Percentiles rank a stretch among this genome's conserved stretches.
phyloP scores from a whole-genome alignment of 2,888 invertebrate genomes.

The Acleris literana region DNA sequence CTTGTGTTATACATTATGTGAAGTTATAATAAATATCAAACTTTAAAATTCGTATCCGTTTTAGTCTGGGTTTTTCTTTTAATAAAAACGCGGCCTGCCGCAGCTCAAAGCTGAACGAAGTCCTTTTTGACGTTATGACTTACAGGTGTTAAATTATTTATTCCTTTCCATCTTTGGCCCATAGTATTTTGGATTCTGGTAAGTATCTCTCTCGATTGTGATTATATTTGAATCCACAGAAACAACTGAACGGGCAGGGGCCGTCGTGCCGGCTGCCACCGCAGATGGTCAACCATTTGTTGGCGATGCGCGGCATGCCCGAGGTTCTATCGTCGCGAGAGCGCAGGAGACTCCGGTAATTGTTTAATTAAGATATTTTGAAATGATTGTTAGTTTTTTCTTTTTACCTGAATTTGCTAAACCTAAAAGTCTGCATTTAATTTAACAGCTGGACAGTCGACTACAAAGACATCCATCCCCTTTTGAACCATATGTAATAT shows the following conservation, averaged over 20 bases:
- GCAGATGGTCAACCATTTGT: slow-evolving; percentile 68
- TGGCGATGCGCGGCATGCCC: slow-evolving; percentile 71
- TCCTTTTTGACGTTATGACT: too few species aligned
- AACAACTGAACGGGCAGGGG: slow-evolving; percentile 60
- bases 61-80: too few species aligned
- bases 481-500: too few species aligned
- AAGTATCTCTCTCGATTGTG: background rate
- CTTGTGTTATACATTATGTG: too few species aligned
- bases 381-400: background rate
- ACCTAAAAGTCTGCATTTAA: background rate
- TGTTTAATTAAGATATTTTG: background rate
- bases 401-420: background rate
- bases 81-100: too few species aligned
- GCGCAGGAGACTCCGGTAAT: slow-evolving; percentile 68
- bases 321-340: slow-evolving; percentile 66
- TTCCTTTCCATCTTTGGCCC: too few species aligned
- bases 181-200: too few species aligned
- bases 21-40: too few species aligned
- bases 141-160: background rate
- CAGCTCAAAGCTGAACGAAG: too few species aligned
- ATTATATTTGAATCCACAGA: slow-evolving; percentile 51
- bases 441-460: too few species aligned
- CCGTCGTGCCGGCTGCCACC: slow-evolving; percentile 61
- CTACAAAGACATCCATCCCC: too few species aligned
- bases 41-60: too few species aligned